phyloP scores from a whole-genome alignment of 2,113 vertebrate species.

The Phalacrocorax pelagicus region DNA sequence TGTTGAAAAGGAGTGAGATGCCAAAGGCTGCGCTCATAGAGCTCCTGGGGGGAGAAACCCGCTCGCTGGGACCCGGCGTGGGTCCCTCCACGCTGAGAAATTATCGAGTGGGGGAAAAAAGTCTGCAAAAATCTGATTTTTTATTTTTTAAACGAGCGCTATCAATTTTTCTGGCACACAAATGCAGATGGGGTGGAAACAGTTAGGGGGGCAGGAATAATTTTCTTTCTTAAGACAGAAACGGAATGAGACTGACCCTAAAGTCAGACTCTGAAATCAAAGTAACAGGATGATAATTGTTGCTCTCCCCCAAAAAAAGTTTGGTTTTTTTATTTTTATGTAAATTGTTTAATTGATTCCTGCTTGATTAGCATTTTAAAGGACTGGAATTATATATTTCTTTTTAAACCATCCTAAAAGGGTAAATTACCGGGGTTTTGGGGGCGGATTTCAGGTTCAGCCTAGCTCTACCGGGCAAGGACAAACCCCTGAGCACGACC shows the following conservation, averaged over 20 bases:
- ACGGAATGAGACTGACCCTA: background rate
- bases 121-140: background rate
- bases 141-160: background rate
- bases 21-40: background rate
- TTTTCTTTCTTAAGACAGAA: background rate
- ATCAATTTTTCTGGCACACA: background rate
- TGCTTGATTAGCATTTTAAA: background rate
- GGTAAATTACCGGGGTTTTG: background rate
- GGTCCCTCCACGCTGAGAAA: background rate
- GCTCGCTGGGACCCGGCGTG: background rate
- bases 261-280: background rate
- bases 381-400: no score
- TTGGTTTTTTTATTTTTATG: background rate
- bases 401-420: background rate
- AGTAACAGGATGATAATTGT: background rate
- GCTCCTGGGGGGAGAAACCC: background rate
- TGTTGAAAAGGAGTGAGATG: conserved; percentile 33
- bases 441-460: background rate
- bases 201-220: background rate
- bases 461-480: background rate
- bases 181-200: background rate
- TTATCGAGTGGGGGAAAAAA: accelerated
- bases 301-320: accelerated
- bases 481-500: accelerated
- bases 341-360: background rate